Evolutionary conservation across 2,797 vertebrate genomes (phyloP), one percentile per base, ranked within the genome.

Genomic region (Thripadectes ignobilis): DNA sequence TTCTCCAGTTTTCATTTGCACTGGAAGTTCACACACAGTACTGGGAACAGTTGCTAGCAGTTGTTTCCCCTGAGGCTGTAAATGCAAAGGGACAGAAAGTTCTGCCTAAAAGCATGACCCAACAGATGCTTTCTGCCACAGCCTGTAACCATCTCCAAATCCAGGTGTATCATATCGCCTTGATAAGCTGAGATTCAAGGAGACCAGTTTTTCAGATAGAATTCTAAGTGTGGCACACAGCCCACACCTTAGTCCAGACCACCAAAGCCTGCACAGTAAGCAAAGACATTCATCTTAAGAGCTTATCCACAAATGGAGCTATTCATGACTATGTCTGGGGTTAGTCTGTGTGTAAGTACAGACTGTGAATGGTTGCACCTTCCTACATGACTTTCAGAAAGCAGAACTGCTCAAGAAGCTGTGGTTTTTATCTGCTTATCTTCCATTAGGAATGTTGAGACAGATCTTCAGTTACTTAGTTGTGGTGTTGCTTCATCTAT

Each of bases 121-220:
- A 68, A 32, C 76, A 94, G 85, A 92, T 88, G 77, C 69, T 92
- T 66, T 92, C 83, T 93, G 76, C 51, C 92, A 76, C 55, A 93
- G 55, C 20, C 20, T 90, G 54, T 86, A 75, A 51, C 43, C 32
- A 14, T 93, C 90, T 88, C 46, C 39, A 61, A 38, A 45, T 57
- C 36, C 66, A 95, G 55, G 66, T 93, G 27, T 61, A 39, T 69
- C 45, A n/a, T 29, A 38, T 24, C 68, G 43, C 29, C 18, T 52
- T 41, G 23, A 27, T 62, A 38, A 22, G 34, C n/a, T 87, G 61
- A 88, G 49, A 24, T 55, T 75, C n/a, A 61, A 51, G 26, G 32
- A 73, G 24, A 79, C 10, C 1, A 6, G 4, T 30, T 78, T 71
- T 78, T 52, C n/a, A 49, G 23, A 38, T 16, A 58, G 38, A 71